A percentile compares a stretch with the other conserved stretches of the same genome.
These are phyloP conservation scores for Laticauda colubrina DNA, from an alignment of 2,113 vertebrate species.

Conservation along the genomic window DNA sequence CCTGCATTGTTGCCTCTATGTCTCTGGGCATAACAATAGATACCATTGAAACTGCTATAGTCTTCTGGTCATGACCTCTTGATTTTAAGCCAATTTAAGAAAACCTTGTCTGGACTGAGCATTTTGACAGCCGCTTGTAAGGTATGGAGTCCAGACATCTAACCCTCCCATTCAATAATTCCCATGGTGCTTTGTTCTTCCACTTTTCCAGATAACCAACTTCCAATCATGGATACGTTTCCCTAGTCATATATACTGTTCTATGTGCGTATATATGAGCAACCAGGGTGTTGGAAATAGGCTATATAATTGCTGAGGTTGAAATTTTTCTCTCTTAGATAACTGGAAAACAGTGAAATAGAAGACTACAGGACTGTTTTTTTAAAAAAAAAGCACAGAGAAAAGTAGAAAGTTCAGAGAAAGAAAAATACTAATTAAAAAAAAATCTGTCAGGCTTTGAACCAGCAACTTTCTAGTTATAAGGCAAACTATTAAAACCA, in stretches of 20 bases:
- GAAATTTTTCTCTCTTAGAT: not conserved
- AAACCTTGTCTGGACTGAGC: not conserved
- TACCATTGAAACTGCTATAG: not conserved
- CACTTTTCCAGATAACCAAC: not conserved
- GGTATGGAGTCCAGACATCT: not conserved
- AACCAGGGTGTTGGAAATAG: not conserved
- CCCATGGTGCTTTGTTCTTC: not conserved
- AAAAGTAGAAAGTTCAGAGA: not conserved
- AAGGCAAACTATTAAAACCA: not conserved
- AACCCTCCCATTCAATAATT: not conserved
- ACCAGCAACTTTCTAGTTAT: not conserved
- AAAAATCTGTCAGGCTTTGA: not conserved
- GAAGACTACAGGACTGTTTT: not conserved
- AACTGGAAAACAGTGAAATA: not conserved
- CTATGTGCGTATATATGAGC: not conserved
- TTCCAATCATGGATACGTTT: not conserved
- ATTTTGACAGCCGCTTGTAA: not conserved
- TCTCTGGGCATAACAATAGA: not conserved
- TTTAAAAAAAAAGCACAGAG: not conserved
- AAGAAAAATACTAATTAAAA: not conserved
- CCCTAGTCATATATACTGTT: not conserved
- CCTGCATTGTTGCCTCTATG: not conserved
- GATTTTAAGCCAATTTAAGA: not conserved
- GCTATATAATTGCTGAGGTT: not conserved
- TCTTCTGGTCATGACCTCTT: not conserved